These are phyloP conservation scores for Teleopsis dalmanni DNA, from an alignment of 1,140 invertebrate species.

Conservation along the genomic window DNA sequence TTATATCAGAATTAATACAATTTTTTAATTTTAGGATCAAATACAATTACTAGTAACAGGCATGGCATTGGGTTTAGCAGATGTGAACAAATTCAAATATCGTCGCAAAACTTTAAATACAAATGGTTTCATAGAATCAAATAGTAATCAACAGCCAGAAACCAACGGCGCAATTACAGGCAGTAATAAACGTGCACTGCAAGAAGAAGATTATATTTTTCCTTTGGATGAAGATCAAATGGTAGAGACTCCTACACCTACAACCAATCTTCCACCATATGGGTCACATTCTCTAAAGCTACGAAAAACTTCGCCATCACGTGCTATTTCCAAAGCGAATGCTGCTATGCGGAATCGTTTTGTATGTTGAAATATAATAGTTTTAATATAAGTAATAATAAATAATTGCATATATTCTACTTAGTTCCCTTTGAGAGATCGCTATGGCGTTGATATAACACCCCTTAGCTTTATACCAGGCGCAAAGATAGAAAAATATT, in stretches of 20 bases:
- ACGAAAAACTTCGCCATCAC: conserved; percentile 31
- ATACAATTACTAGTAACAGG: conserved; percentile 74
- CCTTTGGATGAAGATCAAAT: conserved; percentile 62
- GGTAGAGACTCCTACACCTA: conserved; percentile 33
- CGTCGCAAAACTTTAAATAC: conserved; percentile 22
- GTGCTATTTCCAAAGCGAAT: not conserved
- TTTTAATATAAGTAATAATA: not conserved
- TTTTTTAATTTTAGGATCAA: conserved; percentile 58
- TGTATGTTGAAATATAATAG: conserved; percentile 2
- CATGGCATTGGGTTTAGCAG: conserved; percentile 64
- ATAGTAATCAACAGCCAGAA: not conserved
- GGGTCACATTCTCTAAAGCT: conserved; percentile 36
- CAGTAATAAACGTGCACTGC: conserved; percentile 25
- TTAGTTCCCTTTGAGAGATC: conserved; percentile 55
- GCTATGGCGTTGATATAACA: conserved; percentile 76
- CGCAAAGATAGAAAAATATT: conserved; percentile 70
- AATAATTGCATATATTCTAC: not conserved
- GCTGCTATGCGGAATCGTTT: conserved; percentile 2
- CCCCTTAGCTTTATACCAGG: conserved; percentile 76
- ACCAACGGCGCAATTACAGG: not conserved
- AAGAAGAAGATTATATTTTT: conserved; percentile 58
- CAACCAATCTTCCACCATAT: conserved; percentile 29
- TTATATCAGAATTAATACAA: not conserved
- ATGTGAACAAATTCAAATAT: conserved; percentile 47
- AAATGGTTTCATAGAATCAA: conserved; percentile 4